Percentiles rank a stretch among this genome's conserved stretches.
phyloP scores from a whole-genome alignment of 1,140 invertebrate genomes.

The Antheraea mylitta region DNA sequence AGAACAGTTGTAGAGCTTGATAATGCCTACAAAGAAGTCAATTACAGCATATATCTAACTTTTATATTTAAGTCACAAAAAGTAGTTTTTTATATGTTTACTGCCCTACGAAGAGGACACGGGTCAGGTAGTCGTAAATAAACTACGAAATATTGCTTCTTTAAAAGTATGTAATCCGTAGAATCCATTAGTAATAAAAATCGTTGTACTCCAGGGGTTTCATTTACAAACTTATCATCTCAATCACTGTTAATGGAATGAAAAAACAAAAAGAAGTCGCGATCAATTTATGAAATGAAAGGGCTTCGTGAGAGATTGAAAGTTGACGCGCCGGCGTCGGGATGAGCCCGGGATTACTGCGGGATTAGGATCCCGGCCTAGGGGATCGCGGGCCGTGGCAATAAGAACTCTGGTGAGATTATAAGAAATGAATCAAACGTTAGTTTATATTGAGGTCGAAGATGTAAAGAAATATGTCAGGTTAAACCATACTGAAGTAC shows the following conservation, averaged over 20 bases:
- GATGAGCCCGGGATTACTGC: conserved; percentile 34
- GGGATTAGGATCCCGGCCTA: conserved; percentile 28
- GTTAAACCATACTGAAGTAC: too few species aligned
- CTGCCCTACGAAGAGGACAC: too few species aligned
- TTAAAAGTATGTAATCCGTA: background rate
- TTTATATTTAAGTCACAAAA: too few species aligned
- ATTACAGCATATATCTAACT: too few species aligned
- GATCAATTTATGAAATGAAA: conserved; percentile 51
- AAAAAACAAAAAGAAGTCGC: conserved; percentile 32
- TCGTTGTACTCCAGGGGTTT: background rate
- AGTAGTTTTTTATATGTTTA: too few species aligned
- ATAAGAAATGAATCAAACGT: conserved; percentile 63
- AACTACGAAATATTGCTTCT: background rate
- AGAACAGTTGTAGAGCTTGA: too few species aligned
- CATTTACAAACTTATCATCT: conserved; percentile 4
- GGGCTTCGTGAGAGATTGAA: conserved; percentile 47
- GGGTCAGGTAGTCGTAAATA: background rate
- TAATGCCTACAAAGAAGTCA: too few species aligned
- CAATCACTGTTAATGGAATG: conserved; percentile 13
- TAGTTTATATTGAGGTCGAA: conserved; percentile 51
- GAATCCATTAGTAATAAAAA: background rate
- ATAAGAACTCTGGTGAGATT: conserved; percentile 52
- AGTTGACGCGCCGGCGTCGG: conserved; percentile 37
- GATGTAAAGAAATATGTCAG: conserved; percentile 13
- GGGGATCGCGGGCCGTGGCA: conserved; percentile 26